A percentile compares a stretch with the other conserved stretches of the same genome.
These are phyloP conservation scores for Cydia strobilella DNA, from an alignment of 1,140 invertebrate genomes.

Conservation along the genomic window DNA sequence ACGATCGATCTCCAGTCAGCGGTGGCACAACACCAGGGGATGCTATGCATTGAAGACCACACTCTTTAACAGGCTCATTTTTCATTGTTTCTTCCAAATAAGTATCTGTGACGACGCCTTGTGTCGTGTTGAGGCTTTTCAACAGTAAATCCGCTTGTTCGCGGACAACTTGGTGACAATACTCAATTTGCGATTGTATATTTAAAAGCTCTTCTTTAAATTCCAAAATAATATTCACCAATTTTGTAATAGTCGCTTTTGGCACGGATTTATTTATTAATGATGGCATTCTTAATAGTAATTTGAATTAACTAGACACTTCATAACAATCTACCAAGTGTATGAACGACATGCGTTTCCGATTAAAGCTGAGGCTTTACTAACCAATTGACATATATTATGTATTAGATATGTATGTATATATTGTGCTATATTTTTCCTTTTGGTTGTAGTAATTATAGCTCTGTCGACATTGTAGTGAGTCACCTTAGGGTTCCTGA, in stretches of 20 bases:
- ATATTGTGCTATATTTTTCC: background rate
- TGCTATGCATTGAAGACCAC: background rate
- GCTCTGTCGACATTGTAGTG: background rate
- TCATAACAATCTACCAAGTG: background rate
- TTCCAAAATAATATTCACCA: background rate
- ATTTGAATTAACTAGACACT: background rate
- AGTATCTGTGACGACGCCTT: background rate
- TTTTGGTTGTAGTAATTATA: background rate
- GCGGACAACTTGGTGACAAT: background rate
- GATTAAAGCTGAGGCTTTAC: background rate
- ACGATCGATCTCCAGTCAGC: background rate
- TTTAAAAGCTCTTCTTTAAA: conserved; percentile 3
- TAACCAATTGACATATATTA: background rate
- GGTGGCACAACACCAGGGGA: background rate
- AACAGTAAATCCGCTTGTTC: conserved; percentile 1
- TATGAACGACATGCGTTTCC: background rate
- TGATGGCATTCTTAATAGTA: background rate
- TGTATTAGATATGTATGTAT: background rate
- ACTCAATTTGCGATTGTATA: background rate
- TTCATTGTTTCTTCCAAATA: background rate
- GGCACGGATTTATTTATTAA: background rate
- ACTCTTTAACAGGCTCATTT: background rate
- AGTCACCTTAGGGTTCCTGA: background rate
- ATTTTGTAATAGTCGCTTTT: background rate
- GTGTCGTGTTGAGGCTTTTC: background rate